Percentiles rank a stretch among this genome's conserved stretches.
Conservation (phyloP, 92 coral and sea anemone species). For the Zoanthus solanderi region DNA sequence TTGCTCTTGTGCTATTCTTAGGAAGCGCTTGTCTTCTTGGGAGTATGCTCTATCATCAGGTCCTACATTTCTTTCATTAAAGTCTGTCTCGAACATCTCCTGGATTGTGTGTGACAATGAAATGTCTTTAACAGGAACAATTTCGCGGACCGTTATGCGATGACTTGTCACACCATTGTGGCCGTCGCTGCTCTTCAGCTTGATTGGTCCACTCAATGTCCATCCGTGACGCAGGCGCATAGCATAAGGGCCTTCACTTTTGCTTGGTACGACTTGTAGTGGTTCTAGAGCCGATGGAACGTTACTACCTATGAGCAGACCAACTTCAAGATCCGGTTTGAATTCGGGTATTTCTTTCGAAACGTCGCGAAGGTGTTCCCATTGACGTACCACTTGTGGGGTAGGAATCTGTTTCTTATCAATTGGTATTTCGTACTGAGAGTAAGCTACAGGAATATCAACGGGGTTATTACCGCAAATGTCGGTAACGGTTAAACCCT, state of each 20-base stretch:
- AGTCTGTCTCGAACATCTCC: constrained; percentile 73
- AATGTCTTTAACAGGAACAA: constrained; percentile 58
- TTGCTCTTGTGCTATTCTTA: constrained; percentile 51
- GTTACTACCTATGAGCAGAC: constrained; percentile 72
- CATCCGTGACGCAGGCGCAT: constrained; percentile 72
- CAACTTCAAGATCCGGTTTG: constrained; percentile 66
- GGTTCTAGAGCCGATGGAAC: constrained; percentile 74
- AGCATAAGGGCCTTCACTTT: constrained; percentile 75
- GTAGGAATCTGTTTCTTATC: constrained; percentile 61
- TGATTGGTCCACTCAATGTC: constrained; percentile 69
- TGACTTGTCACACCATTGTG: constrained; percentile 17
- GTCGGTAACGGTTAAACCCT: constrained; percentile 48
- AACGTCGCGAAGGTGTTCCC: constrained; percentile 66
- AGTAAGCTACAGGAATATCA: constrained; percentile 39
- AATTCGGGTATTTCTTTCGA: constrained; percentile 60
- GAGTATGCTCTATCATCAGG: constrained; percentile 63
- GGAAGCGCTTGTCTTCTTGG: constrained; percentile 68
- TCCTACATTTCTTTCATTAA: constrained; percentile 50
- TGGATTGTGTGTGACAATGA: constrained; percentile 51
- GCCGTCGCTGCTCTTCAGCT: constrained; percentile 1
- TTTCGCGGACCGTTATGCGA: constrained; percentile 68
- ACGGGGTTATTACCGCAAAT: constrained; percentile 45
- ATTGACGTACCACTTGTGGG: constrained; percentile 55
- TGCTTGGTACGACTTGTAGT: constrained; percentile 69
- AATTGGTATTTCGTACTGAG: constrained; percentile 63